Conservation (phyloP, 2,888 invertebrate species). For the Eupithecia dodoneata region DNA sequence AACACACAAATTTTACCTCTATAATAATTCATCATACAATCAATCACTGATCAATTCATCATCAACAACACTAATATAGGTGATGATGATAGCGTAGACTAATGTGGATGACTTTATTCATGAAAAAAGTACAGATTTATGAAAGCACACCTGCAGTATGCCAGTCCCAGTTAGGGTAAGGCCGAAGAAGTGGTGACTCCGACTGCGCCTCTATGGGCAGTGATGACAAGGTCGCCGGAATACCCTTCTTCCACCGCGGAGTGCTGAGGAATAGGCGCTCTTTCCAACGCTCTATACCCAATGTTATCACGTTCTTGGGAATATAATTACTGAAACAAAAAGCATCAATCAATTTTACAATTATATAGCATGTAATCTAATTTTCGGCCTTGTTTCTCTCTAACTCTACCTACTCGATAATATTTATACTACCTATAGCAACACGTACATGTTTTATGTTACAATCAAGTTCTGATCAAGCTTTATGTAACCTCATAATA, state of each 20-base stretch:
- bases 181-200: constrained; percentile 85
- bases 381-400: too few relatives aligned
- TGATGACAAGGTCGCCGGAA: constrained; percentile 88
- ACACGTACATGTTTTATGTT: too few relatives aligned
- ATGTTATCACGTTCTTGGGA: constrained; percentile 87
- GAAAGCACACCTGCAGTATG: constrained; percentile 76
- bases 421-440: too few relatives aligned
- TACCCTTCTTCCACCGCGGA: constrained; percentile 90
- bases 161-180: constrained; percentile 91
- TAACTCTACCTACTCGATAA: too few relatives aligned
- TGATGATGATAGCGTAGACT: background rate
- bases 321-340: constrained; percentile 82
- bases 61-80: too few relatives aligned
- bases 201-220: constrained; percentile 83
- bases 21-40: background rate
- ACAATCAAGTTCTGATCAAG: too few relatives aligned
- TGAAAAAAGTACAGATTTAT: background rate
- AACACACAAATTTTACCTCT: background rate
- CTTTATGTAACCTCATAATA: too few relatives aligned
- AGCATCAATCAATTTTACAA: background rate
- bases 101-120: background rate
- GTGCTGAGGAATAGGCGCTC: constrained; percentile 89
- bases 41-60: background rate
- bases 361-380: too few relatives aligned
- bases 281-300: constrained; percentile 88